A percentile compares a stretch with the other conserved stretches of the same genome.
Conservation (phyloP, 2,888 invertebrate genomes). For the Ennomos erosarius region DNA sequence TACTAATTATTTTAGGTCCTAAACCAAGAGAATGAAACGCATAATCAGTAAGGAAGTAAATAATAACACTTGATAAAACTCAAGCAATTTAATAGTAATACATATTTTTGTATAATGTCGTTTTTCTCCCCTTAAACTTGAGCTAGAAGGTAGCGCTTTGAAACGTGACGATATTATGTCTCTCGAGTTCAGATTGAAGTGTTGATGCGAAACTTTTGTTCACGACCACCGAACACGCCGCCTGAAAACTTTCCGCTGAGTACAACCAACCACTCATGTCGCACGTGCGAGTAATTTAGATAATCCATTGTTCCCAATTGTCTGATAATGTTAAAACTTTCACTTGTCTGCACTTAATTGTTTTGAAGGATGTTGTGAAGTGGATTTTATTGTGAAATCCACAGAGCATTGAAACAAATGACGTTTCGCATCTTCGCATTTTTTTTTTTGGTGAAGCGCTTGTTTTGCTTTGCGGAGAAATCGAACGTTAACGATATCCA, state of each 20-base stretch:
- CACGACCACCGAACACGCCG: constrained; percentile 34
- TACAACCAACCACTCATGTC: constrained; percentile 23
- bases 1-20: too few species aligned
- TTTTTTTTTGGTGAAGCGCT: too few species aligned
- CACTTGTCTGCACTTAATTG: neutral
- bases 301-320: neutral
- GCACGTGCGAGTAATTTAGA: neutral
- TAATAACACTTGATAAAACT: too few species aligned
- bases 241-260: constrained; percentile 29
- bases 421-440: too few species aligned
- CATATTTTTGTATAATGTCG: neutral
- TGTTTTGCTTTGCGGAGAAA: too few species aligned
- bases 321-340: too few species aligned
- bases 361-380: neutral
- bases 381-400: too few species aligned
- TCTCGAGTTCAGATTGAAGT: constrained; percentile 50
- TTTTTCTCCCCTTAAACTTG: constrained; percentile 9
- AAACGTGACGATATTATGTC: constrained; percentile 39
- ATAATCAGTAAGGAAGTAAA: too few species aligned
- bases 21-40: too few species aligned
- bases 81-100: too few species aligned
- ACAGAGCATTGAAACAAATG: too few species aligned
- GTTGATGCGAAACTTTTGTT: constrained; percentile 52
- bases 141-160: constrained; percentile 32
- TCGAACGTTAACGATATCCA: too few species aligned